phyloP scores from a whole-genome alignment of 2,888 invertebrate species.

The Hirtodrosophila trivittata region DNA sequence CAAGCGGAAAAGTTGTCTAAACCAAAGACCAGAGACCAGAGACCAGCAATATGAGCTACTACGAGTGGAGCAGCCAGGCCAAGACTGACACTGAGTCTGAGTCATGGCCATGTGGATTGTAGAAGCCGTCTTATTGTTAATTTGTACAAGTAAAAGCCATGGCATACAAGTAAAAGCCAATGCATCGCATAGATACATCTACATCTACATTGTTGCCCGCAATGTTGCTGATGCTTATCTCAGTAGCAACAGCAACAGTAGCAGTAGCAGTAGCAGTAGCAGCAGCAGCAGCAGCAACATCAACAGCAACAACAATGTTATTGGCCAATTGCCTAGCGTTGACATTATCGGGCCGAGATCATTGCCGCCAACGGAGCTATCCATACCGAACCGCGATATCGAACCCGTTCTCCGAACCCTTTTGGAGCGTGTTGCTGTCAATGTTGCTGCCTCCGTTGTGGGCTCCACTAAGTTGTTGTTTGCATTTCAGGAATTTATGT shows the following conservation, averaged over 20 bases:
- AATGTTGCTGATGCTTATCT: conserved; percentile 74
- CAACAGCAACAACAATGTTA: conserved; percentile 70
- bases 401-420: conserved; percentile 50
- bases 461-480: conserved; percentile 68
- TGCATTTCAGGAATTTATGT: conserved; percentile 82
- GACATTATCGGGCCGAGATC: conserved; percentile 77
- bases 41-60: conserved; percentile 57
- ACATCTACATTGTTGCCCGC: conserved; percentile 74
- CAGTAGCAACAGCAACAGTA: conserved; percentile 39
- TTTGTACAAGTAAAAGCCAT: conserved; percentile 68
- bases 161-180: conserved; percentile 38
- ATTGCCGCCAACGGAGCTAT: conserved; percentile 72
- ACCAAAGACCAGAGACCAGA: conserved; percentile 4
- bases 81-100: conserved; percentile 40
- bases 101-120: conserved; percentile 53
- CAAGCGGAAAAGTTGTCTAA: conserved; percentile 46
- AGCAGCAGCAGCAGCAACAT: conserved; percentile 27
- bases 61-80: conserved; percentile 2
- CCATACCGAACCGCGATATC: conserved; percentile 42
- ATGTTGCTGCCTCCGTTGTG: conserved; percentile 56
- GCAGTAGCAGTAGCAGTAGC: conserved; percentile 25
- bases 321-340: conserved; percentile 81
- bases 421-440: conserved; percentile 78
- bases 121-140: conserved; percentile 68
- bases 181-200: conserved; percentile 66